A percentile compares a stretch with the other conserved stretches of the same genome.
Evolutionary conservation across 2,888 invertebrate genomes (phyloP).

Genomic region (Agrotis clavis): DNA sequence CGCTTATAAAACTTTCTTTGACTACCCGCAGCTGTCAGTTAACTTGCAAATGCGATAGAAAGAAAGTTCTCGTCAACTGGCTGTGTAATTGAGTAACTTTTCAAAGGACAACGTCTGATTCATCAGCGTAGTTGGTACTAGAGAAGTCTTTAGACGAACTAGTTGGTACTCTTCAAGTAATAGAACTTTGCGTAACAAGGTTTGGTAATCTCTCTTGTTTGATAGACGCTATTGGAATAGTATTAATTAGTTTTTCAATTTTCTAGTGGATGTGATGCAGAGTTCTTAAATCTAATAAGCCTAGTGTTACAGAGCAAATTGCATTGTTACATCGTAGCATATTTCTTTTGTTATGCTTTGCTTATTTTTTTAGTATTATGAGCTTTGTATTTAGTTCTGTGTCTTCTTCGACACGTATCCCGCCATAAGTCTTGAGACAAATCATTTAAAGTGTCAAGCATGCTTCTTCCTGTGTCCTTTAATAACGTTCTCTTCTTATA

Average conservation of each 20-base stretch:
- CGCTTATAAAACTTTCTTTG: constrained; percentile 52
- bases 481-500: neutral
- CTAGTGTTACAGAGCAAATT: neutral
- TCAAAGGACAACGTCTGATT: constrained; percentile 54
- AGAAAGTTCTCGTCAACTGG: constrained; percentile 50
- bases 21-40: constrained; percentile 40
- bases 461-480: neutral
- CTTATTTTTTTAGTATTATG: neutral
- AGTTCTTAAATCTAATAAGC: neutral
- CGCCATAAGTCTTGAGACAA: no score
- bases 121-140: constrained; percentile 44
- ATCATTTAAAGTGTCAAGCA: neutral
- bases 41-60: constrained; percentile 59
- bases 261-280: neutral
- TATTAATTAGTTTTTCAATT: neutral
- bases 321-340: neutral
- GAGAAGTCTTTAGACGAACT: constrained; percentile 14
- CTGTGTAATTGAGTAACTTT: constrained; percentile 59
- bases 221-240: constrained; percentile 4
- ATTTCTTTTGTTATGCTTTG: no score
- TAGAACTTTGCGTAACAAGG: constrained; percentile 50
- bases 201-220: constrained; percentile 37
- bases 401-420: neutral
- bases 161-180: constrained; percentile 31
- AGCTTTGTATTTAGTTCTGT: neutral